Conservation (phyloP, 2,888 invertebrate genomes). For the Brachypterus glaber region DNA sequence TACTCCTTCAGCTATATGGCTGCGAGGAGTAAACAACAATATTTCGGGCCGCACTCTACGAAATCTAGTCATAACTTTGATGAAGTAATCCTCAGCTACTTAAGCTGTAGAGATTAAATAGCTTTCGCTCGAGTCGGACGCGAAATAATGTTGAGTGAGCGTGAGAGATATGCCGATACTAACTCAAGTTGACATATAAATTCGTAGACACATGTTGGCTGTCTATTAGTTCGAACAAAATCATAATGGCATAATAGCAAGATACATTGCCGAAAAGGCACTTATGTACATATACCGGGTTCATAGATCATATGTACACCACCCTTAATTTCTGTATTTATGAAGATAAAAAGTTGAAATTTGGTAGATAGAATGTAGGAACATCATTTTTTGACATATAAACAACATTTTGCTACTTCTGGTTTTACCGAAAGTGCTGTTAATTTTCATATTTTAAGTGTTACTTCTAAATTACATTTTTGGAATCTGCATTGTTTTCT, state of each 20-base stretch:
- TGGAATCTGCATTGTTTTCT: no score
- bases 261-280: neutral
- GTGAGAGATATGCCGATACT: slow-evolving; percentile 39
- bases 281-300: no score
- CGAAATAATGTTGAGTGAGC: slow-evolving; percentile 28
- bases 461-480: no score
- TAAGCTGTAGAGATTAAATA: slow-evolving; percentile 41
- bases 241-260: slow-evolving; percentile 31
- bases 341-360: no score
- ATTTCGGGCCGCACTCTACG: neutral
- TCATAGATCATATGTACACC: no score
- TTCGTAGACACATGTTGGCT: slow-evolving; percentile 40
- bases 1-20: no score
- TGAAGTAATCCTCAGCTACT: slow-evolving; percentile 40
- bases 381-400: no score
- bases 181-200: slow-evolving; percentile 41
- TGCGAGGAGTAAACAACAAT: neutral
- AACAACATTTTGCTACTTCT: no score
- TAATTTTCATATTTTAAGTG: no score
- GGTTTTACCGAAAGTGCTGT: no score
- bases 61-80: slow-evolving; percentile 38
- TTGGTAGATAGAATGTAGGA: no score
- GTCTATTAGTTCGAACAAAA: slow-evolving; percentile 32
- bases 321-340: no score
- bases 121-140: slow-evolving; percentile 35